A percentile compares a stretch with the other conserved stretches of the same genome.
Conservation (phyloP, 2,888 invertebrate genomes). For the Meta bourneti region DNA sequence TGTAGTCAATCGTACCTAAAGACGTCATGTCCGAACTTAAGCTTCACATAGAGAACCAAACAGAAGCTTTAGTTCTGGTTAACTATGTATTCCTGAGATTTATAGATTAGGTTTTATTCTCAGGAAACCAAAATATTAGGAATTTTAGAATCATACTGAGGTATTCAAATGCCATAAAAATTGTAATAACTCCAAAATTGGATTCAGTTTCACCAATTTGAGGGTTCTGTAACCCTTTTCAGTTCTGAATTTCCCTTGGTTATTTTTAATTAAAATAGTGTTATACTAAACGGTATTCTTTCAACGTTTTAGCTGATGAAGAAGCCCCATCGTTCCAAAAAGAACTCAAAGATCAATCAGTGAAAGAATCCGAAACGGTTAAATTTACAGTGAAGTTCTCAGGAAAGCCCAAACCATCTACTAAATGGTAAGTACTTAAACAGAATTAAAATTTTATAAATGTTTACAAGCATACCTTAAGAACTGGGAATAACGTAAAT, state of each 20-base stretch:
- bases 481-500: too few species aligned
- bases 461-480: too few species aligned
- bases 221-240: not conserved
- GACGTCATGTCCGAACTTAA: too few species aligned
- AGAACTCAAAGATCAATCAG: constrained; percentile 86
- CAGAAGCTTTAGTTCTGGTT: too few species aligned
- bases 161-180: not conserved
- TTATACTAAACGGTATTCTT: not conserved
- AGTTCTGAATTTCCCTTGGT: not conserved
- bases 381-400: constrained; percentile 92
- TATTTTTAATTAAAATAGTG: too few species aligned
- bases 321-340: constrained; percentile 85
- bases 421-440: constrained; percentile 86
- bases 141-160: too few species aligned
- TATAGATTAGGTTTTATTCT: too few species aligned
- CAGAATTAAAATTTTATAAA: not conserved
- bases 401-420: constrained; percentile 91
- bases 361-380: constrained; percentile 91
- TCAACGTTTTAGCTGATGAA: constrained; percentile 82
- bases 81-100: too few species aligned
- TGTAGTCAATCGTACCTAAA: too few species aligned
- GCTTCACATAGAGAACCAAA: too few species aligned
- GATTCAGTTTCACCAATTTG: not conserved
- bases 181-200: not conserved
- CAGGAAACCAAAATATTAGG: too few species aligned